phyloP scores from a whole-genome alignment of 2,888 invertebrate species.

The Macrosiphum euphorbiae region DNA sequence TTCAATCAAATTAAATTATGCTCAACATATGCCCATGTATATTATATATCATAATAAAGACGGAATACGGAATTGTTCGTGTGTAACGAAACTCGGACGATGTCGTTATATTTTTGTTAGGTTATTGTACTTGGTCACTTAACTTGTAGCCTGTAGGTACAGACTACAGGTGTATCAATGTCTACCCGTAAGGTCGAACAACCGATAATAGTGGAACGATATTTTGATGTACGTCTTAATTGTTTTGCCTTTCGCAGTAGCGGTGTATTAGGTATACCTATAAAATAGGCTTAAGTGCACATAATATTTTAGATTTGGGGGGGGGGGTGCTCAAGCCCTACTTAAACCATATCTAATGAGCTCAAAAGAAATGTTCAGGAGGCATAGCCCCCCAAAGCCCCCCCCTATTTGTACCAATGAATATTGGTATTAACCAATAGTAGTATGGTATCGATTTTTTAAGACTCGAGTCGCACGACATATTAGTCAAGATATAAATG shows the following conservation, averaged over 20 bases:
- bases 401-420: not conserved
- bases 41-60: not conserved
- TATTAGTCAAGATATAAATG: not conserved
- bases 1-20: not conserved
- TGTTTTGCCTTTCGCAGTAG: too few species aligned
- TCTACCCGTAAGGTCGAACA: too few species aligned
- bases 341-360: too few species aligned
- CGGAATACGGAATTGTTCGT: not conserved
- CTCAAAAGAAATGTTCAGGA: too few species aligned
- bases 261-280: too few species aligned
- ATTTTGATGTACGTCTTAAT: too few species aligned
- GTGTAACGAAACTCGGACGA: not conserved
- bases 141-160: too few species aligned
- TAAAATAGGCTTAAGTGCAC: too few species aligned
- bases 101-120: not conserved
- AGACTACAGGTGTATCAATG: too few species aligned
- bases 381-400: not conserved
- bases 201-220: too few species aligned
- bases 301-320: too few species aligned
- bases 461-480: not conserved
- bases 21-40: not conserved
- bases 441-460: not conserved
- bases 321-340: too few species aligned
- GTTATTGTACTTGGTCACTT: not conserved
- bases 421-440: not conserved